Evolutionary conservation across 2,113 vertebrate species (phyloP), one percentile per base, ranked within the genome.

Genomic region (Planiliza haematocheilus): DNA sequence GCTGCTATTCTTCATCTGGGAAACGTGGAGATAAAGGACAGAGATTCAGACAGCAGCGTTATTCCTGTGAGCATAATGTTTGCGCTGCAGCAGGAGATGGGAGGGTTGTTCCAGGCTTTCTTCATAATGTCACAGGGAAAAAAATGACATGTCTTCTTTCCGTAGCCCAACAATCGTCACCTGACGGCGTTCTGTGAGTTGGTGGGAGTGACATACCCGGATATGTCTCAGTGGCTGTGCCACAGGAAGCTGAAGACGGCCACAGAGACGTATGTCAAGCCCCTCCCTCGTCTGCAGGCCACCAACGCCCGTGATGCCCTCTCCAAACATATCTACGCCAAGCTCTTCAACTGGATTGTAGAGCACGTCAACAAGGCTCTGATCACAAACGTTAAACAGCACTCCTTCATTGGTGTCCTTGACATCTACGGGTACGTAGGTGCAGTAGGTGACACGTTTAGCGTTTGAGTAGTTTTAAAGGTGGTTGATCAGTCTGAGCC

Each of bases 161-260:
- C 79, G 7, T 67, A 99, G 98, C 91, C 97, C 74, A 98, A 97
- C 78, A 97, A 98, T 1, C 89, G 89, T 34, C 96, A 98, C 79
- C 94, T 99, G 77, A 93, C 57, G 12, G 92, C 95, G 49, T 99
- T 99, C 92, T 99, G 97, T 1, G 97, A 98, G 51, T 94, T 99
- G 63, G 96, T 99, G 92, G 96, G 97, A 0, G 96, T 99, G 88
- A 93, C 95, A 49, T 98, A 97, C 46, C 95, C 97, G 73, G 97
- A 99, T 86, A 98, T 99, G 98, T 83, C 95, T 60, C 98, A 98
- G 77, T 99, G 98, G 98, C 96, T 99, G 45, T 99, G 97, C 88
- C 96, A 99, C 63, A 95, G 95, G 86, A 99, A 98, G 89, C 94
- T 99, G 4, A 95, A 95, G 73, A 99, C 98, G 1, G 94, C 97